Conservation (phyloP, 2,113 vertebrate genomes). For the Scopus umbretta region DNA sequence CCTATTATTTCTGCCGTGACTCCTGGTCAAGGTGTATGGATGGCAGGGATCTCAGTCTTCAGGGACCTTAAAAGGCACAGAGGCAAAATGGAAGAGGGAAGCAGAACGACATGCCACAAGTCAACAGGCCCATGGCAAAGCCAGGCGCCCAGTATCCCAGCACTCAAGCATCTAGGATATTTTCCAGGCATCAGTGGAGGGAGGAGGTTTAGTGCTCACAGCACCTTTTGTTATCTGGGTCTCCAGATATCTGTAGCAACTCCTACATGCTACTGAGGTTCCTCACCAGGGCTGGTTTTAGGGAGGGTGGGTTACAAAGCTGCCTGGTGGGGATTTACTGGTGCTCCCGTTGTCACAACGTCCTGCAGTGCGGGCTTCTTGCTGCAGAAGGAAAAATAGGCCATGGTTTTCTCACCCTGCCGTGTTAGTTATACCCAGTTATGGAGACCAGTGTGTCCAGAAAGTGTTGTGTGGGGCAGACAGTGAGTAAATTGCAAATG, state of each 20-base stretch:
- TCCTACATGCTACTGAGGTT: fast-evolving
- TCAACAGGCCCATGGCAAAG: fast-evolving
- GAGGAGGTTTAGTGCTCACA: neutral
- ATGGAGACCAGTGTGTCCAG: neutral
- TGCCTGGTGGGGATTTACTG: neutral
- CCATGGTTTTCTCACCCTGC: fast-evolving
- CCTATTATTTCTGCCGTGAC: neutral
- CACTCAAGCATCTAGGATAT: fast-evolving
- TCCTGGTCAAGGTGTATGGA: fast-evolving
- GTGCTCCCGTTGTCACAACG: neutral
- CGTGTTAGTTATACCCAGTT: neutral
- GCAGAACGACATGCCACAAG: neutral
- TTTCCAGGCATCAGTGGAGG: neutral
- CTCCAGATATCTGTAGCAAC: neutral
- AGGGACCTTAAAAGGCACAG: neutral
- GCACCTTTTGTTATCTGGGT: neutral
- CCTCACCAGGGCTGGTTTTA: neutral
- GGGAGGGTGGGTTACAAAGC: neutral
- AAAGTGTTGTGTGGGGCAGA: neutral
- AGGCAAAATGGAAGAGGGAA: neutral
- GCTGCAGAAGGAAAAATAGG: neutral
- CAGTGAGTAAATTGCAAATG: neutral
- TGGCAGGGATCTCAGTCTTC: neutral
- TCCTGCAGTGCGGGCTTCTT: neutral
- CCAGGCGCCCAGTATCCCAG: neutral